Evolutionary conservation across 1,140 invertebrate species (phyloP).

Genomic region (Lucilia sericata): DNA sequence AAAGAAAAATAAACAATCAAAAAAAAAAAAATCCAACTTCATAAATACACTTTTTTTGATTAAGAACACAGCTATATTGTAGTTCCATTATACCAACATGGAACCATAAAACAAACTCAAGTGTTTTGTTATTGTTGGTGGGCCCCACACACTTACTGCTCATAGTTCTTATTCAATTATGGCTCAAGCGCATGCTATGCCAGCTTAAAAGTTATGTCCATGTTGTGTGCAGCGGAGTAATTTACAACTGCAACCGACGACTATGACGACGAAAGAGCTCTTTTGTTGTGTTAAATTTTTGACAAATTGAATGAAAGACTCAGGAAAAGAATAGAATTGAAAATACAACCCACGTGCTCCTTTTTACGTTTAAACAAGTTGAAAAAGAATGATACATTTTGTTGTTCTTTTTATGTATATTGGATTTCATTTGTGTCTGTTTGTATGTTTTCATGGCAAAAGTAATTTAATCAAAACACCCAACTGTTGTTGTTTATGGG

Average conservation of each 20-base stretch:
- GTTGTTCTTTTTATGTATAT: background rate
- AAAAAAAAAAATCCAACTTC: background rate
- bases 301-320: conserved; percentile 22
- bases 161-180: background rate
- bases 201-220: background rate
- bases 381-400: conserved; percentile 8
- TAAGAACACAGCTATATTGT: too few species aligned
- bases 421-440: background rate
- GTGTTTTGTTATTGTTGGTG: background rate
- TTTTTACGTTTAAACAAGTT: background rate
- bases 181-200: conserved; percentile 16
- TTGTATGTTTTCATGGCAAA: background rate
- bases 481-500: background rate
- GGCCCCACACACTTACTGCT: background rate
- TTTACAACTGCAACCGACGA: background rate
- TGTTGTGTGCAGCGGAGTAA: background rate
- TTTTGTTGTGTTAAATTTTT: conserved; percentile 23
- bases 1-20: too few species aligned
- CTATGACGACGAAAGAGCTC: background rate
- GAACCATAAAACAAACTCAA: background rate
- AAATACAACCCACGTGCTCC: background rate
- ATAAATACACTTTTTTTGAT: too few species aligned
- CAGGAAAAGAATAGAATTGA: background rate
- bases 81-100: too few species aligned
- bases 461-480: conserved; percentile 27